A percentile compares a stretch with the other conserved stretches of the same genome.
Evolutionary conservation across 1,140 invertebrate species (phyloP).

Genomic region (Zaprionus taronus): DNA sequence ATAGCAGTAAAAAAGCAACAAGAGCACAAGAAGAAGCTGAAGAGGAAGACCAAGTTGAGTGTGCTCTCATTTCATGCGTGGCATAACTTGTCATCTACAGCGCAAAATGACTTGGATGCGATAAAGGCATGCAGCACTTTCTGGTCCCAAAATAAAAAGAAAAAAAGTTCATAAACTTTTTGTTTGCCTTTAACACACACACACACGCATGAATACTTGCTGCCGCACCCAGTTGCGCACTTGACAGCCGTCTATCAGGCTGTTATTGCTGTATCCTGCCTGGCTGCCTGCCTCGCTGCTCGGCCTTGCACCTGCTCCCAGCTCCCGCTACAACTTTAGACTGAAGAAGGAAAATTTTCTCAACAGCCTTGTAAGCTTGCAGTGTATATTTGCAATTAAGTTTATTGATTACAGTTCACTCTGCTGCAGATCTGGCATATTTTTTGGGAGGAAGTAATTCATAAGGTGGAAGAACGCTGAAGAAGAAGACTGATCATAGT

Average conservation of each 20-base stretch:
- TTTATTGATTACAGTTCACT: background rate
- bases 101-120: constrained; percentile 42
- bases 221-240: background rate
- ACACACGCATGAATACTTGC: constrained; percentile 6
- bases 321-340: background rate
- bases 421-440: background rate
- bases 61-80: constrained; percentile 45
- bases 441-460: background rate
- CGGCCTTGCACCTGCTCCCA: no score
- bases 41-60: background rate
- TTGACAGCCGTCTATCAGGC: constrained; percentile 40
- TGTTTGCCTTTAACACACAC: constrained; percentile 32
- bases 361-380: background rate
- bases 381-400: background rate
- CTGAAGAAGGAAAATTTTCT: background rate
- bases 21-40: background rate
- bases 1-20: constrained; percentile 32
- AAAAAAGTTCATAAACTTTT: constrained; percentile 35
- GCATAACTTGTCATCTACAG: constrained; percentile 74
- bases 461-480: no score
- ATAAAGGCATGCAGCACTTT: constrained; percentile 40
- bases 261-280: constrained; percentile 29
- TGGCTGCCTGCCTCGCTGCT: background rate
- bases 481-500: no score
- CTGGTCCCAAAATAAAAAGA: constrained; percentile 15